These are phyloP conservation scores for Mastomys natalensis DNA, from an alignment of 2,113 vertebrate genomes.

Conservation along the genomic window DNA sequence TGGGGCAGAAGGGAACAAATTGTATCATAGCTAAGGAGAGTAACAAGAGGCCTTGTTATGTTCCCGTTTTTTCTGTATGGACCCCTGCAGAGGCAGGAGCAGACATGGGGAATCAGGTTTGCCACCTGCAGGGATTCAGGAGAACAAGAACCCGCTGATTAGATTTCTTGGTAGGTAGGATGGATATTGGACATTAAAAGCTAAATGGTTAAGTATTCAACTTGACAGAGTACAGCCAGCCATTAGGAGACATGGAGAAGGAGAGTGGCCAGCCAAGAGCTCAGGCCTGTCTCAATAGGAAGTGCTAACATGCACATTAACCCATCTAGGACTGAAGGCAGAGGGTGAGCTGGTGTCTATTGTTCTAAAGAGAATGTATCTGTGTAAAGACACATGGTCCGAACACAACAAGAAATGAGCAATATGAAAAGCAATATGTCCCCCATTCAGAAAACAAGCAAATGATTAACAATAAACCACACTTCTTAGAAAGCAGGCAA, in stretches of 20 bases:
- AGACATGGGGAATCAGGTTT: neutral
- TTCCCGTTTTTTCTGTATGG: conserved; percentile 41
- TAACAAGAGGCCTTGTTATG: conserved; percentile 56
- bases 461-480: neutral
- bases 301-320: neutral
- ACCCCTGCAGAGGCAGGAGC: conserved; percentile 50
- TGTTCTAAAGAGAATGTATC: neutral
- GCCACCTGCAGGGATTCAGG: conserved; percentile 1
- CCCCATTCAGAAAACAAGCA: neutral
- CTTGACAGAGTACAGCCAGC: neutral
- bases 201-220: neutral
- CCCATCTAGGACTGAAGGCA: neutral
- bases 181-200: neutral
- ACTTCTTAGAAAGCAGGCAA: neutral
- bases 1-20: conserved; percentile 64
- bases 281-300: neutral
- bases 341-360: neutral
- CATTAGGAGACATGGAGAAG: neutral
- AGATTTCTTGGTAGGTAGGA: neutral
- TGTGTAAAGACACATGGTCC: neutral
- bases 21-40: conserved; percentile 30
- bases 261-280: neutral
- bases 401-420: neutral
- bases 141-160: neutral
- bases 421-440: neutral